Conservation (phyloP, 2,797 vertebrate genomes). For the Sebastes oblongus region DNA sequence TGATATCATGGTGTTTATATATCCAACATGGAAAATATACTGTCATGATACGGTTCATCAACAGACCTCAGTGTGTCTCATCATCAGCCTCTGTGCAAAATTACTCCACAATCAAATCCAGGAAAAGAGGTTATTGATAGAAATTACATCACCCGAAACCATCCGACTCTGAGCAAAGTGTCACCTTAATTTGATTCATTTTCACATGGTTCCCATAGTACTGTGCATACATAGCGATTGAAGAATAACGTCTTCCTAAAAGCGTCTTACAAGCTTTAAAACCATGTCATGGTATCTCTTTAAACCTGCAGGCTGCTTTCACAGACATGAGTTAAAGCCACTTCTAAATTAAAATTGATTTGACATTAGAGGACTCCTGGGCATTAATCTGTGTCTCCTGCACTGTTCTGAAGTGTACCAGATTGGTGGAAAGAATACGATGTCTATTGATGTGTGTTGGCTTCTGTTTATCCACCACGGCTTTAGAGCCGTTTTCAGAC, state of each 20-base stretch:
- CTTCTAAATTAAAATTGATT: slow-evolving; percentile 77
- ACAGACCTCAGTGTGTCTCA: not conserved
- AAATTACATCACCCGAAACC: slow-evolving; percentile 7
- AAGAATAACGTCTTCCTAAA: slow-evolving; percentile 31
- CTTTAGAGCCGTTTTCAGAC: not conserved
- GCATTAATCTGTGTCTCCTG: slow-evolving; percentile 58
- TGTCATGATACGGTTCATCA: not conserved
- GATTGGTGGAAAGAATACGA: slow-evolving; percentile 26
- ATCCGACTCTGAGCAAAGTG: not conserved
- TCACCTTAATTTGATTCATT: slow-evolving; percentile 24
- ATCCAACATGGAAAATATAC: not conserved
- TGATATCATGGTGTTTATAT: not conserved
- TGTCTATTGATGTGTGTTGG: slow-evolving; percentile 30
- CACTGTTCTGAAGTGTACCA: slow-evolving; percentile 44
- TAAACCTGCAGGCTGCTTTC: slow-evolving; percentile 43
- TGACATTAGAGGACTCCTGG: slow-evolving; percentile 61
- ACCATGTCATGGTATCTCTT: slow-evolving; percentile 22
- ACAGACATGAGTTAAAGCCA: slow-evolving; percentile 64
- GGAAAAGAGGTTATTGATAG: slow-evolving; percentile 26
- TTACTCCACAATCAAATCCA: slow-evolving; percentile 3
- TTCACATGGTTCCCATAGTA: not conserved
- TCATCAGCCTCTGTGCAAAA: not conserved
- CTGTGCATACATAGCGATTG: not conserved
- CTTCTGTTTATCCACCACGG: not conserved
- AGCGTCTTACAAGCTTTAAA: slow-evolving; percentile 24